These are phyloP conservation scores for Proctacanthus coquilletti DNA, from an alignment of 1,140 invertebrate genomes.

Conservation along the genomic window DNA sequence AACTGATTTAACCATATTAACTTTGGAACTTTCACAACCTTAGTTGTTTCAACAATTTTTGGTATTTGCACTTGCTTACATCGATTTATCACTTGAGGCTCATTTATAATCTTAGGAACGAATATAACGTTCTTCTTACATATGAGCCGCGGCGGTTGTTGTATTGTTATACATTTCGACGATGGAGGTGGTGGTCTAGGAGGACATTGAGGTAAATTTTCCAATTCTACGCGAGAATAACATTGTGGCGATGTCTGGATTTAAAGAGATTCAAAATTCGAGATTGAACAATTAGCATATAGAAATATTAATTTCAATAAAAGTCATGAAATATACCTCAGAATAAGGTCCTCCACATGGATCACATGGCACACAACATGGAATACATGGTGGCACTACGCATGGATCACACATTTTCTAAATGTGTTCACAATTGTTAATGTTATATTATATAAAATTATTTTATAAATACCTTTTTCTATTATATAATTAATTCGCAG, in stretches of 20 bases:
- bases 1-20: constrained; percentile 24
- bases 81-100: constrained; percentile 24
- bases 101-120: constrained; percentile 20
- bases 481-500: no score
- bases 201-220: constrained; percentile 22
- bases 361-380: no score
- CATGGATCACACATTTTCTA: no score
- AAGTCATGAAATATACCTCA: no score
- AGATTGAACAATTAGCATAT: no score
- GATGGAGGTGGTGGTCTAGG: constrained; percentile 21
- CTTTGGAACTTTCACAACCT: constrained; percentile 24
- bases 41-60: constrained; percentile 20
- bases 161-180: constrained; percentile 23
- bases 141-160: constrained; percentile 23
- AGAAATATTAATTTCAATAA: no score
- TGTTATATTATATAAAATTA: no score
- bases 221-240: constrained; percentile 19
- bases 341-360: no score
- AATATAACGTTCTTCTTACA: constrained; percentile 24
- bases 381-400: no score
- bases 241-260: constrained; percentile 26
- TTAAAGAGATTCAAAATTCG: no score
- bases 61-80: constrained; percentile 23
- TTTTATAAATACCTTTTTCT: no score
- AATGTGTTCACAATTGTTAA: no score